phyloP scores from a whole-genome alignment of 2,113 vertebrate species.

The Ornithorhynchus anatinus region DNA sequence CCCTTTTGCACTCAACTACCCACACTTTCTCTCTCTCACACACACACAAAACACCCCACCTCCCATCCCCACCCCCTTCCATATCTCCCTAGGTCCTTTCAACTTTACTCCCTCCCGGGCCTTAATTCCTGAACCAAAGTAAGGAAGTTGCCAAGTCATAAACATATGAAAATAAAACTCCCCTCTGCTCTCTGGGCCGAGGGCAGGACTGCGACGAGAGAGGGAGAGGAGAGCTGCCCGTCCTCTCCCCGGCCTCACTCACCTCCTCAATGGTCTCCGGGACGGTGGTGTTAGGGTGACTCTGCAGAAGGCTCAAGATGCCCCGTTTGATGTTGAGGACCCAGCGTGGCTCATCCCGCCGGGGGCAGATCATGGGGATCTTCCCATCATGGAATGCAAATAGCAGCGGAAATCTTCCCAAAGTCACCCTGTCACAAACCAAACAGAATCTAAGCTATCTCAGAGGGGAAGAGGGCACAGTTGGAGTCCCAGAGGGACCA shows the following conservation, averaged over 20 bases:
- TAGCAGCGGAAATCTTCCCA: conserved; percentile 77
- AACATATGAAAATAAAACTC: too few species aligned
- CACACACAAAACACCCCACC: too few species aligned
- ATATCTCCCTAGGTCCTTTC: not conserved
- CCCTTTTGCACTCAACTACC: too few species aligned
- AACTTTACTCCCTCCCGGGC: not conserved
- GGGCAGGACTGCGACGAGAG: not conserved
- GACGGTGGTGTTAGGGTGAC: conserved; percentile 33
- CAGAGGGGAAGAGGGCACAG: not conserved
- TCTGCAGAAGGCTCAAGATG: conserved; percentile 86
- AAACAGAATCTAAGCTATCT: not conserved
- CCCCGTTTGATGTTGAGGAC: conserved; percentile 85
- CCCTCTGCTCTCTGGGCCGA: too few species aligned
- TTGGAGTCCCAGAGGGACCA: not conserved
- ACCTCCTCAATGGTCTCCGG: conserved; percentile 76
- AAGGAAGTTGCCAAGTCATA: too few species aligned
- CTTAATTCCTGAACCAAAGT: too few species aligned
- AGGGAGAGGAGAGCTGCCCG: not conserved
- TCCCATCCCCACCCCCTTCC: not conserved
- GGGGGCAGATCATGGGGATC: conserved; percentile 80
- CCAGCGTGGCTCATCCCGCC: conserved; percentile 78
- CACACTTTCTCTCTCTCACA: too few species aligned
- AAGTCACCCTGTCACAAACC: conserved; percentile 67
- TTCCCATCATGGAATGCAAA: conserved; percentile 79
- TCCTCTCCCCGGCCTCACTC: not conserved